phyloP scores from a whole-genome alignment of 2,797 vertebrate species.

The Pygocentrus nattereri region DNA sequence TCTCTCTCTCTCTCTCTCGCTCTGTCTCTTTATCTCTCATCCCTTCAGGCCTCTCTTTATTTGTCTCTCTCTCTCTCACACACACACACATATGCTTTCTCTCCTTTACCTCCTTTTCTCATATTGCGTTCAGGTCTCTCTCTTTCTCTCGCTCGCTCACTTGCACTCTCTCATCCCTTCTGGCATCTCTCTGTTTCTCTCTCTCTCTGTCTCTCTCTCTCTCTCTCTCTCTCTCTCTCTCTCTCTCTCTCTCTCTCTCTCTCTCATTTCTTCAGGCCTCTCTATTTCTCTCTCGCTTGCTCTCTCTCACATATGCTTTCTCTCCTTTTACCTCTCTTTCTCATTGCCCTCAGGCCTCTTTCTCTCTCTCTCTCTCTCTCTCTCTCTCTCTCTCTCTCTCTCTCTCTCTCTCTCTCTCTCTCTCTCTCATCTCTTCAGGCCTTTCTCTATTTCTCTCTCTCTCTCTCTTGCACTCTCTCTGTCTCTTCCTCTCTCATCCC shows the following conservation, averaged over 20 bases:
- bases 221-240: background rate
- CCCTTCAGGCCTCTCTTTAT: too few relatives aligned
- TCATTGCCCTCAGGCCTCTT: conserved; percentile 30
- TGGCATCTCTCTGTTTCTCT: too few relatives aligned
- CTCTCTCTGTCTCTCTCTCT: too few relatives aligned
- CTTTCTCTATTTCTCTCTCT: too few relatives aligned
- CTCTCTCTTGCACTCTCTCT: too few relatives aligned
- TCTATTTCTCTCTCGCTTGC: background rate
- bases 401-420: too few relatives aligned
- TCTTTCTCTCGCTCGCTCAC: too few relatives aligned
- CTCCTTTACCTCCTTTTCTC: background rate
- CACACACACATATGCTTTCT: too few relatives aligned
- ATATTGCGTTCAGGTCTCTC: conserved; percentile 4
- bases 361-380: conserved; percentile 34
- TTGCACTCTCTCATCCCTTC: too few relatives aligned
- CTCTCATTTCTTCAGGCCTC: background rate
- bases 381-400: too few relatives aligned
- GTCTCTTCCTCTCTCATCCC: too few relatives aligned
- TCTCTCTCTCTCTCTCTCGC: background rate
- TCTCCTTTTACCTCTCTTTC: background rate
- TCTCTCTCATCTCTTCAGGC: too few relatives aligned
- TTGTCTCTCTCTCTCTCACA: conserved; percentile 42
- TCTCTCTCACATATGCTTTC: conserved; percentile 6
- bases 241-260: conserved; percentile 31
- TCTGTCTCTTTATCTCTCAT: conserved; percentile 40